Percentiles rank a stretch among this genome's conserved stretches.
These are phyloP conservation scores for Hylomyscus alleni DNA, from an alignment of 2,797 vertebrate genomes.

Conservation along the genomic window DNA sequence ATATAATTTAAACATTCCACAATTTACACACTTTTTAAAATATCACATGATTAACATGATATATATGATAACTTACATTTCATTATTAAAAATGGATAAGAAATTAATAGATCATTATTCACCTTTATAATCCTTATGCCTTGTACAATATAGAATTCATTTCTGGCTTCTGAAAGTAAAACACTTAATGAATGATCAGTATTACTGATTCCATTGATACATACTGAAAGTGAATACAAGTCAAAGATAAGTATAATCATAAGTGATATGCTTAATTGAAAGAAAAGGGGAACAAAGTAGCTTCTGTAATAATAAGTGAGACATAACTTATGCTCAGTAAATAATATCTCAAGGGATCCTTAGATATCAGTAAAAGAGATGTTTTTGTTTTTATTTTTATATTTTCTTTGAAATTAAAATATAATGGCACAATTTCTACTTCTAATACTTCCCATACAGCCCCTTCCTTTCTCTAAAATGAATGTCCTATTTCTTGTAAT, in stretches of 20 bases:
- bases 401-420: neutral
- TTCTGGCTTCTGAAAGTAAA: neutral
- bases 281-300: neutral
- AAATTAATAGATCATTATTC: neutral
- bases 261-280: neutral
- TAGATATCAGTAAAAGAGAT: conserved; percentile 6
- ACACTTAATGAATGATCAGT: neutral
- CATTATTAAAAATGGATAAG: too few relatives aligned
- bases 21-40: neutral
- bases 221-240: neutral
- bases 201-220: neutral
- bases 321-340: neutral
- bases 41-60: neutral
- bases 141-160: neutral
- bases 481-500: neutral
- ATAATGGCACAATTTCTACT: neutral
- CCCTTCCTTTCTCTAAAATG: neutral
- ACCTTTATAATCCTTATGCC: neutral
- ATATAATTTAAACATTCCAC: neutral
- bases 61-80: neutral
- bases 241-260: neutral
- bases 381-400: neutral
- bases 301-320: neutral
- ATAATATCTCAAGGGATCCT: neutral
- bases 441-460: neutral